phyloP scores from a whole-genome alignment of 2,797 vertebrate genomes.

The Champsocephalus esox region DNA sequence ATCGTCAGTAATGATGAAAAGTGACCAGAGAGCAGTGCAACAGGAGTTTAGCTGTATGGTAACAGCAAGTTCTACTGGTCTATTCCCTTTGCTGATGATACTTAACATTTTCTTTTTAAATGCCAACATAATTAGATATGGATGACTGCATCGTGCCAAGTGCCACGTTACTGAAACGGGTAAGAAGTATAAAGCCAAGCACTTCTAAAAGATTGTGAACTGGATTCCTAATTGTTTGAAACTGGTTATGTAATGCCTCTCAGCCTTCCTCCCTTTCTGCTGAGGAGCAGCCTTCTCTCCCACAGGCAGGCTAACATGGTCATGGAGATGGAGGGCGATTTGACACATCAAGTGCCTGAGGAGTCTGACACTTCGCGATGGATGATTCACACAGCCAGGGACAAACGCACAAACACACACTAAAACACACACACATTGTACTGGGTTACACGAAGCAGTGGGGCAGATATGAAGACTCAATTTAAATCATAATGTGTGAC shows the following conservation, averaged over 20 bases:
- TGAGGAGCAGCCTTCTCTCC: conserved; percentile 26
- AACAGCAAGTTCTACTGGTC: too few species aligned
- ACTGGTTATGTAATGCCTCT: conserved; percentile 24
- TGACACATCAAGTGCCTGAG: conserved; percentile 45
- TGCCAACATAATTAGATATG: not conserved
- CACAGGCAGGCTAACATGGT: conserved; percentile 26
- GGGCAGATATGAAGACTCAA: conserved; percentile 33
- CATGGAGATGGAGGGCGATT: conserved; percentile 43
- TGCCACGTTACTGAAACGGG: conserved; percentile 1
- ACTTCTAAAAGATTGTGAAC: not conserved
- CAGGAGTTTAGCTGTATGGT: not conserved
- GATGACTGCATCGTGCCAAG: not conserved
- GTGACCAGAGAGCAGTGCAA: not conserved
- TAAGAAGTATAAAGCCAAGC: not conserved
- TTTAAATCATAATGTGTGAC: conserved; percentile 59
- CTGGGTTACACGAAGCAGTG: conserved; percentile 37
- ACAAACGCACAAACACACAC: conserved; percentile 8
- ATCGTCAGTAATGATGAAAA: not conserved
- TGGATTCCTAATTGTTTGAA: conserved; percentile 9
- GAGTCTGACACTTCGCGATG: conserved; percentile 56
- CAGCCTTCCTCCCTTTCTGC: conserved; percentile 2
- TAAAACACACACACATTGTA: conserved; percentile 5
- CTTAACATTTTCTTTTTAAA: not conserved
- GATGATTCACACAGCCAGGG: conserved; percentile 50
- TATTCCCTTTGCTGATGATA: not conserved